A percentile compares a stretch with the other conserved stretches of the same genome.
Conservation (phyloP, 2,888 invertebrate genomes). For the Dicyrtoma fusca region DNA sequence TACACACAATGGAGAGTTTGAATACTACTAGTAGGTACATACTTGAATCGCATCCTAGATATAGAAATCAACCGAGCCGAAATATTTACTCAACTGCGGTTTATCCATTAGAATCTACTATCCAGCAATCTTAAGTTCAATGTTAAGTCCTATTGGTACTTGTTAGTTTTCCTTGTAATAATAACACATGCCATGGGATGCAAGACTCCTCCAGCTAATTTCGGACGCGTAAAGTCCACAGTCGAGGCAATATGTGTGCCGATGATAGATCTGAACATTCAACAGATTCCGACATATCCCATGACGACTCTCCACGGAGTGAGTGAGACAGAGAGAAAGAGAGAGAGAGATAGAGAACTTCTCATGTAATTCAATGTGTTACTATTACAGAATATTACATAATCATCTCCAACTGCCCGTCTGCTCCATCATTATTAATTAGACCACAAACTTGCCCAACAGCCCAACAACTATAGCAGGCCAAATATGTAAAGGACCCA, state of each 20-base stretch:
- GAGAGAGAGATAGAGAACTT: neutral
- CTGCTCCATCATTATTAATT: conserved; percentile 18
- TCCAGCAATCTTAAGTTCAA: neutral
- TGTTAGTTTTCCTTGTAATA: neutral
- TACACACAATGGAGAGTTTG: too few species aligned
- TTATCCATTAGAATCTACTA: neutral
- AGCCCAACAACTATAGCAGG: too few species aligned
- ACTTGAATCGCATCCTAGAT: too few species aligned
- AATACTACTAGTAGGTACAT: too few species aligned
- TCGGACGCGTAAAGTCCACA: neutral
- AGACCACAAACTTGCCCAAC: conserved; percentile 4
- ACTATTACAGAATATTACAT: neutral
- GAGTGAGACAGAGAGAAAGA: neutral
- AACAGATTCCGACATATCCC: neutral
- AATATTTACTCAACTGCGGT: neutral
- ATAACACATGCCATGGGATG: neutral
- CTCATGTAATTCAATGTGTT: too few species aligned
- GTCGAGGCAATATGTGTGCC: too few species aligned
- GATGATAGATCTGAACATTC: neutral
- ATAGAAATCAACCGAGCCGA: neutral
- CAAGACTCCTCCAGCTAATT: conserved; percentile 18
- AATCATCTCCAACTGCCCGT: neutral
- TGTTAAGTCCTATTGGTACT: too few species aligned
- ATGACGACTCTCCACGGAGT: neutral
- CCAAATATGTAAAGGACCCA: too few species aligned